These are phyloP conservation scores for Aphelenchoides avenae DNA, from an alignment of 1,140 invertebrate genomes.

Conservation along the genomic window DNA sequence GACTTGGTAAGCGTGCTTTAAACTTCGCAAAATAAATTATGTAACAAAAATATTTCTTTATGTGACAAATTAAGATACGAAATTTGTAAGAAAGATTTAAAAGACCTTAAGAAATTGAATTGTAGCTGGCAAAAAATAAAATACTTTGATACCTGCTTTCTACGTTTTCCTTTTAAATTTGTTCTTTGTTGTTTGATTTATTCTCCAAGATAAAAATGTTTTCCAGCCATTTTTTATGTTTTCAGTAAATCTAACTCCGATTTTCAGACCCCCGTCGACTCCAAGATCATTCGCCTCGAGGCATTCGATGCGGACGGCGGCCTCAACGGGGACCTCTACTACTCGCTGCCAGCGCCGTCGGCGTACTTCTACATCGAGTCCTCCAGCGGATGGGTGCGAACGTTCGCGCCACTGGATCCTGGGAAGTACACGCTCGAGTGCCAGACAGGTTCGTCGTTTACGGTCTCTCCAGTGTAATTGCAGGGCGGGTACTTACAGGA, in stretches of 20 bases:
- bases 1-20: slow-evolving; percentile 23
- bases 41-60: neutral
- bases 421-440: slow-evolving; percentile 21
- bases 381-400: slow-evolving; percentile 37
- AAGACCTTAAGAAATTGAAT: neutral
- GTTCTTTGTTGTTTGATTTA: too few relatives aligned
- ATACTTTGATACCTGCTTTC: neutral
- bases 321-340: slow-evolving; percentile 42
- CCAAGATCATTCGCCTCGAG: slow-evolving; percentile 31
- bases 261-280: slow-evolving; percentile 36
- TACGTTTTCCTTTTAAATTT: slow-evolving; percentile 2
- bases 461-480: too few relatives aligned
- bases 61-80: too few relatives aligned
- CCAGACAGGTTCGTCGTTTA: too few relatives aligned
- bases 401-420: slow-evolving; percentile 21
- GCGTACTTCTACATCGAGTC: slow-evolving; percentile 40
- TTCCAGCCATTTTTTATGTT: neutral
- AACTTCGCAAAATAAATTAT: neutral
- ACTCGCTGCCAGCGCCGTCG: slow-evolving; percentile 24
- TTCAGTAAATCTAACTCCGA: neutral
- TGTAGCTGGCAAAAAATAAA: neutral
- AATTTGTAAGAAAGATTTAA: neutral
- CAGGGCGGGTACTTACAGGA: too few relatives aligned
- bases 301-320: slow-evolving; percentile 45
- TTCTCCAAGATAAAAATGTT: too few relatives aligned